Conservation (phyloP, 2,888 invertebrate species). For the Hypercompe scribonia region DNA sequence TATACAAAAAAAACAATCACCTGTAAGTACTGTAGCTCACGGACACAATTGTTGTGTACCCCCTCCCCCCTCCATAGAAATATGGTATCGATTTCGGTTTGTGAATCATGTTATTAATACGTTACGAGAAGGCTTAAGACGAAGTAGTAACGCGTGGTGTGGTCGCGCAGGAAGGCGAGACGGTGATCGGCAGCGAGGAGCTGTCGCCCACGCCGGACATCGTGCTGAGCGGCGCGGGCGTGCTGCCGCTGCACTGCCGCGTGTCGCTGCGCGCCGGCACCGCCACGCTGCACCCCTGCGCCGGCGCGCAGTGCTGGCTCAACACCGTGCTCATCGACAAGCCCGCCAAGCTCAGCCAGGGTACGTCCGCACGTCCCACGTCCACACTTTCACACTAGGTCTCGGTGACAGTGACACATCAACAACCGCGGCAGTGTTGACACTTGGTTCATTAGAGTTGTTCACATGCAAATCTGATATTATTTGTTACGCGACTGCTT, state of each 20-base stretch:
- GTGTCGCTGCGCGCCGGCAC: slow-evolving; percentile 90
- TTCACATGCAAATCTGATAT: no score
- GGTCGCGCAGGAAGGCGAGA: slow-evolving; percentile 91
- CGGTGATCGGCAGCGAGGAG: slow-evolving; percentile 93
- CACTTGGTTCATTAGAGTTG: no score
- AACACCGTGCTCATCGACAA: slow-evolving; percentile 93
- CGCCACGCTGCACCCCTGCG: slow-evolving; percentile 91
- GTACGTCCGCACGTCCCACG: slow-evolving; percentile 51
- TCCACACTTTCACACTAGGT: no score
- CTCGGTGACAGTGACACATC: no score
- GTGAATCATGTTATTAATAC: no score
- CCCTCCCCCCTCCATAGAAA: no score
- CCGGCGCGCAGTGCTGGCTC: slow-evolving; percentile 93
- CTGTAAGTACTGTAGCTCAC: no score
- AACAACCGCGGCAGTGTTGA: no score
- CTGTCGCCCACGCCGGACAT: slow-evolving; percentile 91
- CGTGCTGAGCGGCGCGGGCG: slow-evolving; percentile 91
- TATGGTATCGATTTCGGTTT: no score
- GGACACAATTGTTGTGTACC: no score
- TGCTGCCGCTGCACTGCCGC: slow-evolving; percentile 92
- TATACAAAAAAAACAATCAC: no score
- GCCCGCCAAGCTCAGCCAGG: slow-evolving; percentile 92
- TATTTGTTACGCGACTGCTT: no score
- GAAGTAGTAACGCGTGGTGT: neutral
- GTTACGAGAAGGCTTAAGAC: neutral